A percentile compares a stretch with the other conserved stretches of the same genome.
phyloP scores from a whole-genome alignment of 1,140 invertebrate species.

The Rhynchophorus ferrugineus region DNA sequence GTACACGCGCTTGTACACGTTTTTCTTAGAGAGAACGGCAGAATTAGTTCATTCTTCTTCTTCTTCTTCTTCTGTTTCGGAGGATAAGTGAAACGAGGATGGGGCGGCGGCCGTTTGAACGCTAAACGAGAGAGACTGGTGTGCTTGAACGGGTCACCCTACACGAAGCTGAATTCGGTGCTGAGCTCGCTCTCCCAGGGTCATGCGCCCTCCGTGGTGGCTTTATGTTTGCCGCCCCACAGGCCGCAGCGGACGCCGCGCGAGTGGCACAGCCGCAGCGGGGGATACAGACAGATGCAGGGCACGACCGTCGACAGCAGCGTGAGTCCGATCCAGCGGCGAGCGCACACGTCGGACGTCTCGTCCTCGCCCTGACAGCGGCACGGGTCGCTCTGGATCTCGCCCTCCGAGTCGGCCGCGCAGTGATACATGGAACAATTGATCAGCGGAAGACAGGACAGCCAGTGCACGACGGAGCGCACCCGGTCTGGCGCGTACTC shows the following conservation, averaged over 20 bases:
- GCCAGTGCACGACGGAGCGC: constrained; percentile 67
- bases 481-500: constrained; percentile 83
- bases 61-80: too few relatives aligned
- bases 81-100: too few relatives aligned
- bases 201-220: constrained; percentile 25
- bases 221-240: constrained; percentile 72
- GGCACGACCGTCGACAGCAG: constrained; percentile 82
- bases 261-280: constrained; percentile 74
- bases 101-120: too few relatives aligned
- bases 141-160: too few relatives aligned
- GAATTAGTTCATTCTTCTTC: too few relatives aligned
- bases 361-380: constrained; percentile 17
- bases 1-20: too few relatives aligned
- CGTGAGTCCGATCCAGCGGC: constrained; percentile 75
- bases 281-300: constrained; percentile 89
- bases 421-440: constrained; percentile 89
- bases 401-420: constrained; percentile 78
- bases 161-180: constrained; percentile 22
- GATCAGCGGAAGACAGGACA: constrained; percentile 73
- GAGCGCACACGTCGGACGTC: constrained; percentile 45
- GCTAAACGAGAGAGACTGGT: too few relatives aligned
- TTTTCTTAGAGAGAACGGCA: too few relatives aligned
- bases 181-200: constrained; percentile 17
- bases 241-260: constrained; percentile 69
- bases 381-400: constrained; percentile 73